Evolutionary conservation across 2,888 invertebrate genomes (phyloP).

Genomic region (Coelinius sp.): DNA sequence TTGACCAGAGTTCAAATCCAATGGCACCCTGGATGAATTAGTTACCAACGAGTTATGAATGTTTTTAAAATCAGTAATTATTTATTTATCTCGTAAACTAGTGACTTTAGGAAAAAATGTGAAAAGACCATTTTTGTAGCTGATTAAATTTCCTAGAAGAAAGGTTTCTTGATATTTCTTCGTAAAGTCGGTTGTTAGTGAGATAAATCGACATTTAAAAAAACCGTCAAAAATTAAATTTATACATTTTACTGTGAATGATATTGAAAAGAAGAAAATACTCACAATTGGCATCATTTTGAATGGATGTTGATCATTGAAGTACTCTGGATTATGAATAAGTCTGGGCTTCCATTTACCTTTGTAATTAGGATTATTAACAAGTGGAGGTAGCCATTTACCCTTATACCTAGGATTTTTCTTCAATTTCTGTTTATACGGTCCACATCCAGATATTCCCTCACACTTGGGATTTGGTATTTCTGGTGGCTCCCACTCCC

Average conservation of each 20-base stretch:
- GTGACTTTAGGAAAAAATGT: too few species aligned
- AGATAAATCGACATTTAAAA: too few species aligned
- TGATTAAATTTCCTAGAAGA: too few species aligned
- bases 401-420: conserved; percentile 95
- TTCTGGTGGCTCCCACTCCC: conserved; percentile 96
- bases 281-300: conserved; percentile 92
- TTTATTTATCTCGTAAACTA: too few species aligned
- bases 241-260: conserved; percentile 16
- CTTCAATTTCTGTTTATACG: conserved; percentile 87
- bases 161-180: too few species aligned
- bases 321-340: conserved; percentile 94
- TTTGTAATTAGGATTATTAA: conserved; percentile 93
- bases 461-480: conserved; percentile 91
- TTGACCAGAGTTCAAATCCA: conserved; percentile 98
- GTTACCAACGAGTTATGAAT: too few species aligned
- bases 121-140: too few species aligned
- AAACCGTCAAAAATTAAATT: not conserved
- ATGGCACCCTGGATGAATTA: conserved; percentile 88
- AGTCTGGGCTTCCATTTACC: conserved; percentile 94
- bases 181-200: too few species aligned
- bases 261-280: conserved; percentile 52
- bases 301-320: conserved; percentile 92
- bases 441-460: conserved; percentile 87
- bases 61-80: too few species aligned
- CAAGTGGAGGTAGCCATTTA: conserved; percentile 90